These are phyloP conservation scores for Polypedilum vanderplanki DNA, from an alignment of 1,140 invertebrate species.

Conservation along the genomic window DNA sequence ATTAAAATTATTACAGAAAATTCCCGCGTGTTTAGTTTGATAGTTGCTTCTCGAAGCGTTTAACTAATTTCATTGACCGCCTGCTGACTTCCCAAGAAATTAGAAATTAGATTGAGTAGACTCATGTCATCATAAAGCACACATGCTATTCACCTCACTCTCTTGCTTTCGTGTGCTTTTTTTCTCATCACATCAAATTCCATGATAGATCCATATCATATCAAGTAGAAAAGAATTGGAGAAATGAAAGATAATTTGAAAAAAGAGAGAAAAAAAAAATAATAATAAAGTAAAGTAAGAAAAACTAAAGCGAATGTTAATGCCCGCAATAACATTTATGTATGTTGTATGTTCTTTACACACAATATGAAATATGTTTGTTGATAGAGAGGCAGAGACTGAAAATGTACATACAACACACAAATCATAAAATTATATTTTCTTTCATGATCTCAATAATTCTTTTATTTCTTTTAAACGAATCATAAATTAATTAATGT, in stretches of 20 bases:
- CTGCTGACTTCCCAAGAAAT: constrained; percentile 14
- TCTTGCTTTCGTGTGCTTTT: background rate
- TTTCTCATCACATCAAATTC: constrained; percentile 1
- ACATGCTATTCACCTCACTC: background rate
- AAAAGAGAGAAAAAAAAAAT: background rate
- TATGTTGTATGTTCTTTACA: background rate
- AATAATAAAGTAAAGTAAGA: no score
- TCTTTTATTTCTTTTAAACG: background rate
- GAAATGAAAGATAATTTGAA: constrained; percentile 16
- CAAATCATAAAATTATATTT: background rate
- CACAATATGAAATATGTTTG: background rate
- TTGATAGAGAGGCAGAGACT: background rate
- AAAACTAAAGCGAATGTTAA: constrained; percentile 15
- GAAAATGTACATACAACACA: background rate
- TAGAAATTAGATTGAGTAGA: background rate
- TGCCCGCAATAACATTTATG: background rate
- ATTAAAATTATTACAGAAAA: constrained; percentile 10
- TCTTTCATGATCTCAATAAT: background rate
- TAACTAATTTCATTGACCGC: constrained; percentile 11
- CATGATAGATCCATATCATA: constrained; percentile 3
- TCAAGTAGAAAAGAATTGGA: background rate
- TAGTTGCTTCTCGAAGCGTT: background rate
- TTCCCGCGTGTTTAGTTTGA: background rate
- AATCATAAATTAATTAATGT: no score
- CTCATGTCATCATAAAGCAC: constrained; percentile 16